Base-by-base conservation (phyloP, 92 coral and sea anemone genomes). In the Heliopora coerulea region DNA sequence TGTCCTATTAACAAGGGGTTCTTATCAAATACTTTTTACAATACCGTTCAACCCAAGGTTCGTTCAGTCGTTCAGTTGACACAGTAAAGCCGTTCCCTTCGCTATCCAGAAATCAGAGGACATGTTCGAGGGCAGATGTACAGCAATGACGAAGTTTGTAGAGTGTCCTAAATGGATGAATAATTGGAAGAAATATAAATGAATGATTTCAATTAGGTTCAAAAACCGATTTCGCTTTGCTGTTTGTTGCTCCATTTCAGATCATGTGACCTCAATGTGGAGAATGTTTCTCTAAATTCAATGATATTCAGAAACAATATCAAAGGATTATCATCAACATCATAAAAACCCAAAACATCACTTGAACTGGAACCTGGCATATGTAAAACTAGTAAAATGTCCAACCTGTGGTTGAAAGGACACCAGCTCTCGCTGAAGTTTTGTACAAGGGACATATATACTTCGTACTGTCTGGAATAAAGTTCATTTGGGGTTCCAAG, bases 401-500 rank as follows among this genome's bases (percentile, higher is more conserved):
- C 80, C 10, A 60, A 90, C 96, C 99, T 81, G 96, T 95, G 2
- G 99, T 95, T 12, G 99, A 95, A 10, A 95, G 82, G 20, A 95
- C 99, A 65, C 99, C 99, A 30, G 99, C 99, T 14, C 99, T 79
- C 14, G 88, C 95, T 1, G 99, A 88, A 26, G 99, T 95, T 65
- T 90, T 95, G 85, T 95, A 95, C 78, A 95, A 84, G 40, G 99
- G 99, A 60, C 84, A 62, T 17, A 85, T 86, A 73, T 95, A 95
- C 54, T 76, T 82, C 17, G 96, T 60, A 21, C 88, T 79, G 52
- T 95, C 99, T 48, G 96, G 96, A 18, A 83, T 82, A 78, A 87
- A 84, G 88, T 95, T 95, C 99, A 95, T 90, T 68, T 88, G 86
- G 13, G 99, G 99, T 31, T 95, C 99, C 99, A 95, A 87, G 74